These are phyloP conservation scores for Nettapus auritus DNA, from an alignment of 2,113 vertebrate species.

Conservation along the genomic window DNA sequence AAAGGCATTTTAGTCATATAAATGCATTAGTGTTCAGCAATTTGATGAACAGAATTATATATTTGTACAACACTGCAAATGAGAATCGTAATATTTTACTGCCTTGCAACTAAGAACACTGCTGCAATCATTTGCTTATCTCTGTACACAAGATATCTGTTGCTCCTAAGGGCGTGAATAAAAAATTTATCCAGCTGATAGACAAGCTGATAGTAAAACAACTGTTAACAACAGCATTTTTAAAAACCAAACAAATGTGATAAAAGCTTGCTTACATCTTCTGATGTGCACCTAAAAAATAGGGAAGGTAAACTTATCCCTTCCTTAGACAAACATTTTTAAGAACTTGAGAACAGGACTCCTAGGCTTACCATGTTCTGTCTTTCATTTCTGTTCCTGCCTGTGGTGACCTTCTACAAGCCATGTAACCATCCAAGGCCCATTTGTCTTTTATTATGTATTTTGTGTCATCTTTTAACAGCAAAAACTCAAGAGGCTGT, in stretches of 20 bases:
- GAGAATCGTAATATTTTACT: slow-evolving; percentile 37
- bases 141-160: background rate
- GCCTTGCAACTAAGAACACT: slow-evolving; percentile 49
- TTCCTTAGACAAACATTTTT: background rate
- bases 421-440: background rate
- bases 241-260: background rate
- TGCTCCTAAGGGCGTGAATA: slow-evolving; percentile 48
- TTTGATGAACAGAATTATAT: slow-evolving; percentile 25
- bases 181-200: slow-evolving; percentile 52
- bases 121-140: slow-evolving; percentile 36
- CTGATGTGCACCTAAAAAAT: background rate
- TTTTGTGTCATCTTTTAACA: background rate
- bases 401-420: background rate
- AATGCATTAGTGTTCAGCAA: slow-evolving; percentile 31
- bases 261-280: background rate
- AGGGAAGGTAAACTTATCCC: background rate
- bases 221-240: slow-evolving; percentile 3
- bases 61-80: slow-evolving; percentile 43
- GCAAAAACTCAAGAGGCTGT: background rate
- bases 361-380: fast-evolving
- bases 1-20: slow-evolving; percentile 48
- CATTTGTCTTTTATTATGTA: background rate
- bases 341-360: background rate
- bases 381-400: background rate
- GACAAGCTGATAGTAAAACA: slow-evolving; percentile 30